A percentile compares a stretch with the other conserved stretches of the same genome.
Conservation (phyloP, 2,888 invertebrate genomes). For the Coelopa pilipes region DNA sequence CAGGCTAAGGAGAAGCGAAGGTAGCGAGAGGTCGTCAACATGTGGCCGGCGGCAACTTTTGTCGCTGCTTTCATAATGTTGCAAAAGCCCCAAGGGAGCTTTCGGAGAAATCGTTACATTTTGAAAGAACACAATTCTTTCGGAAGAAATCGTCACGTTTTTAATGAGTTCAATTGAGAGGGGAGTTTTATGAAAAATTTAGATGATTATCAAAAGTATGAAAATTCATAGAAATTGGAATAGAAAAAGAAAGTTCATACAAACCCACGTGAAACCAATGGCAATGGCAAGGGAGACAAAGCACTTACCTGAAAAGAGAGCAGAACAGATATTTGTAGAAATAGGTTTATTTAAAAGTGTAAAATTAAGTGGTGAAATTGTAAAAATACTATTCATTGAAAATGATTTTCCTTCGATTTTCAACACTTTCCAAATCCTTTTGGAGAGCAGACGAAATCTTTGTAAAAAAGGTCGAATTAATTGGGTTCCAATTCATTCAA, state of each 20-base stretch:
- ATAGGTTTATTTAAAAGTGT: too few relatives aligned
- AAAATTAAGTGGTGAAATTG: too few relatives aligned
- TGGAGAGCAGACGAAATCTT: too few relatives aligned
- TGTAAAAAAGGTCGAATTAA: too few relatives aligned
- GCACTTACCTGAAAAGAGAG: background rate
- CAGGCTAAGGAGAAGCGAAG: too few relatives aligned
- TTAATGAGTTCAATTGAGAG: background rate
- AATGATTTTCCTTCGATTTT: too few relatives aligned
- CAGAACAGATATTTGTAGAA: background rate
- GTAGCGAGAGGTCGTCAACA: background rate
- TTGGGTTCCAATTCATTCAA: too few relatives aligned
- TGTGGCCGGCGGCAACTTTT: background rate
- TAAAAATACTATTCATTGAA: too few relatives aligned
- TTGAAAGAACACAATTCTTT: background rate
- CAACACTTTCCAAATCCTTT: too few relatives aligned
- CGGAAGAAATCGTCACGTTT: background rate
- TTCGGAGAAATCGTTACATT: background rate
- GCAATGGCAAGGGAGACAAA: background rate
- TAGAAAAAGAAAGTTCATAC: background rate
- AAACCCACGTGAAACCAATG: background rate
- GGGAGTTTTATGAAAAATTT: too few relatives aligned
- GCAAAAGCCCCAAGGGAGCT: background rate
- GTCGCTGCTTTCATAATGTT: background rate
- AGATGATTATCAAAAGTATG: background rate
- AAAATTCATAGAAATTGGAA: background rate